Evolutionary conservation across 1,140 invertebrate genomes (phyloP).

Genomic region (Drosophila erecta): DNA sequence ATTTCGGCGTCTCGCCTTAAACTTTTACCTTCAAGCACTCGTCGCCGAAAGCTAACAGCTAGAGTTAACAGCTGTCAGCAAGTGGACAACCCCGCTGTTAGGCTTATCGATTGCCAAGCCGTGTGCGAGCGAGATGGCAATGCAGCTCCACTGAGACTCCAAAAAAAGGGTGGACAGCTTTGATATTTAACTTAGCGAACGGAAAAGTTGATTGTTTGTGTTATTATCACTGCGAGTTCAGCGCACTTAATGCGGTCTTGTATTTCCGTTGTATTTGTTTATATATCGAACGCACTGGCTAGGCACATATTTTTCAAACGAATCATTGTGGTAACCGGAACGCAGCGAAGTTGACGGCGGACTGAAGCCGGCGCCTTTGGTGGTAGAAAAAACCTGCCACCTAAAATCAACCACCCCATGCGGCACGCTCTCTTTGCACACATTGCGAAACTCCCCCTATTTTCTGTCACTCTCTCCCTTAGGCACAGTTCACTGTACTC

Average conservation of each 20-base stretch:
- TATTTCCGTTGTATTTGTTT: neutral
- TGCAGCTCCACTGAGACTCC: slow-evolving; percentile 21
- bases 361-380: slow-evolving; percentile 46
- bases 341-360: slow-evolving; percentile 32
- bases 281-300: neutral
- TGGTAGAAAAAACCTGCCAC: slow-evolving; percentile 38
- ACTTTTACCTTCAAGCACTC: slow-evolving; percentile 33
- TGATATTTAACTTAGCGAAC: neutral
- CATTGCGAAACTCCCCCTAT: slow-evolving; percentile 9
- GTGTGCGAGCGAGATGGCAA: slow-evolving; percentile 39
- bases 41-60: slow-evolving; percentile 7
- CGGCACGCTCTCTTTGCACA: neutral
- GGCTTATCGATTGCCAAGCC: slow-evolving; percentile 61
- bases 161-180: slow-evolving; percentile 17
- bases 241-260: too few relatives aligned
- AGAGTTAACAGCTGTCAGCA: slow-evolving; percentile 7
- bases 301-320: slow-evolving; percentile 5
- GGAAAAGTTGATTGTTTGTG: neutral
- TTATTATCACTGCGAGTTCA: neutral
- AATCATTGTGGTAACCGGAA: slow-evolving; percentile 26
- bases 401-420: slow-evolving; percentile 34
- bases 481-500: slow-evolving; percentile 35
- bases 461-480: slow-evolving; percentile 1
- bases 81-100: slow-evolving; percentile 65
- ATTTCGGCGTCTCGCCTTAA: slow-evolving; percentile 42